Percentiles rank a stretch among this genome's conserved stretches.
These are phyloP conservation scores for Limnephilus lunatus DNA, from an alignment of 2,888 invertebrate species.

Conservation along the genomic window DNA sequence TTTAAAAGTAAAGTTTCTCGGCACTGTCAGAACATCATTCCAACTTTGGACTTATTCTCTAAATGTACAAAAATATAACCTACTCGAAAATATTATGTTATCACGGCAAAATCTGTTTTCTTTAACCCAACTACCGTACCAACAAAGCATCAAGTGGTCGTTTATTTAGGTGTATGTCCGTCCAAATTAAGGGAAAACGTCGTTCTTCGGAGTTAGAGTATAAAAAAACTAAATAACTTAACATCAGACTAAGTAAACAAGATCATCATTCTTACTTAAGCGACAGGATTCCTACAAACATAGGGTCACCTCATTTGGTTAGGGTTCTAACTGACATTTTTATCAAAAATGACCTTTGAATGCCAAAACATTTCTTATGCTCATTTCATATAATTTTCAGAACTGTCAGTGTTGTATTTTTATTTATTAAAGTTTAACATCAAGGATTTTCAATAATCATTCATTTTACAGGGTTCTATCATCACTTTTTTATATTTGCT, in stretches of 20 bases:
- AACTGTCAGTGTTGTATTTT: too few species aligned
- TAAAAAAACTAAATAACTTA: neutral
- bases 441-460: too few species aligned
- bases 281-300: neutral
- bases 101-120: neutral
- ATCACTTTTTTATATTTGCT: too few species aligned
- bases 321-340: too few species aligned
- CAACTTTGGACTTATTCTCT: neutral
- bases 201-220: neutral
- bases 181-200: neutral
- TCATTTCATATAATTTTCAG: too few species aligned
- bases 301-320: neutral
- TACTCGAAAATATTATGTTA: neutral
- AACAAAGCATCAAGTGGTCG: constrained; percentile 15
- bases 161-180: neutral
- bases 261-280: neutral
- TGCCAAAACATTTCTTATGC: too few species aligned
- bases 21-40: neutral
- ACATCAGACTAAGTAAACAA: neutral
- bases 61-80: neutral
- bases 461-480: too few species aligned
- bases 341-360: too few species aligned
- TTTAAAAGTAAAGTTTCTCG: neutral
- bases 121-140: neutral
- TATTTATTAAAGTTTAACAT: too few species aligned